Conservation (phyloP, 2,113 vertebrate species). For the Heptranchias perlo region DNA sequence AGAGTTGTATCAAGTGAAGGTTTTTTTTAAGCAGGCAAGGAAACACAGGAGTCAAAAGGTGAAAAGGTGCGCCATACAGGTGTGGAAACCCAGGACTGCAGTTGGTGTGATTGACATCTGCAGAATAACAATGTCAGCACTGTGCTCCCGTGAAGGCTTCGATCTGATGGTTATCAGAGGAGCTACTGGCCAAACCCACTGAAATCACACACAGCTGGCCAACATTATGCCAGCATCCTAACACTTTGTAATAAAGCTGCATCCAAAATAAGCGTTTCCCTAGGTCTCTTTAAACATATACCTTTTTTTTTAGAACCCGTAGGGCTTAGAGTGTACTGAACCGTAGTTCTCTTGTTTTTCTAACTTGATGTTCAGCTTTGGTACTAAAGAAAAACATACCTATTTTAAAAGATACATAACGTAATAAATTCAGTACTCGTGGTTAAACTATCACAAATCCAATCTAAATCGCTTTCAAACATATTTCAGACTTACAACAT, state of each 20-base stretch:
- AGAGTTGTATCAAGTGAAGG: not conserved
- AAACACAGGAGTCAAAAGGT: slow-evolving; percentile 7
- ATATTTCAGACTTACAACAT: not conserved
- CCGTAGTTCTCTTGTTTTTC: not conserved
- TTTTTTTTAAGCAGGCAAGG: not conserved
- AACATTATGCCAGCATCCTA: slow-evolving; percentile 1
- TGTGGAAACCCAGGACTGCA: not conserved
- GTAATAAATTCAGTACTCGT: not conserved
- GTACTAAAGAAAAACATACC: not conserved
- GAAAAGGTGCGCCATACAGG: slow-evolving; percentile 22
- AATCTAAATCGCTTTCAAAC: not conserved
- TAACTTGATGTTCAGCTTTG: not conserved
- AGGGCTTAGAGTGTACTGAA: not conserved
- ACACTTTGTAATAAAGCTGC: not conserved
- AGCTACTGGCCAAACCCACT: not conserved
- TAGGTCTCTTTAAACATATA: not conserved
- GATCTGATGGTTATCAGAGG: slow-evolving; percentile 33
- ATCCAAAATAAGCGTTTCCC: not conserved
- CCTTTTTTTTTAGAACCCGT: not conserved
- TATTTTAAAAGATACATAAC: not conserved
- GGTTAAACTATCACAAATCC: not conserved
- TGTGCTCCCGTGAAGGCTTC: slow-evolving; percentile 16
- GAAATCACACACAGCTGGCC: slow-evolving; percentile 25
- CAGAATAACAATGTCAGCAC: slow-evolving; percentile 34
- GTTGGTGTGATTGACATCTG: slow-evolving; percentile 24